Evolutionary conservation across 2,113 vertebrate genomes (phyloP).

Genomic region (Harpagus bidentatus): DNA sequence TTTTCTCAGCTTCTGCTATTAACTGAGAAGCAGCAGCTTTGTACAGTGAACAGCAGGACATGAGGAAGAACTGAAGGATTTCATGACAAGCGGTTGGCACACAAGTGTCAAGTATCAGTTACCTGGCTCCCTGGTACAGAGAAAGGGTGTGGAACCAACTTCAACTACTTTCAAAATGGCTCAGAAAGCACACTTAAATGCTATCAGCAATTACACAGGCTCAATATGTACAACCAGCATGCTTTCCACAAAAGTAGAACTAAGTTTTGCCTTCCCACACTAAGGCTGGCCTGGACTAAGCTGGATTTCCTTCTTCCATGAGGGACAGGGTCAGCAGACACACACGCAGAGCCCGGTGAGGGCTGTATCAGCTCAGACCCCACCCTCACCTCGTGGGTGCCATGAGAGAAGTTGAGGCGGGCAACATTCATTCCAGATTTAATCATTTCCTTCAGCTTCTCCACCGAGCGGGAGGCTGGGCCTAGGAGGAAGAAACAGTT

Average conservation of each 20-base stretch:
- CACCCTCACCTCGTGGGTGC: conserved; percentile 88
- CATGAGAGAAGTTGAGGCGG: conserved; percentile 97
- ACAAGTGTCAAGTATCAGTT: not conserved
- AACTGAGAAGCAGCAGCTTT: not conserved
- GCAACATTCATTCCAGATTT: conserved; percentile 98
- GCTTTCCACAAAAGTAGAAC: not conserved
- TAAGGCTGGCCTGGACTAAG: not conserved
- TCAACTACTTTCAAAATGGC: not conserved
- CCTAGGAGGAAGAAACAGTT: conserved; percentile 69
- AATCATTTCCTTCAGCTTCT: conserved; percentile 92
- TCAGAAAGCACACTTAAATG: not conserved
- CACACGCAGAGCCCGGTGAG: fast-evolving
- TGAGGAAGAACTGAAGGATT: not conserved
- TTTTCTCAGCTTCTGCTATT: fast-evolving
- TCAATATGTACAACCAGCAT: fast-evolving
- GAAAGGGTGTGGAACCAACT: not conserved
- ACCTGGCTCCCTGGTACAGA: not conserved
- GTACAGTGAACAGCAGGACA: fast-evolving
- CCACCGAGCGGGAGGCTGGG: conserved; percentile 89
- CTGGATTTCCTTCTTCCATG: not conserved
- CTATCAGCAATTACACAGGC: not conserved
- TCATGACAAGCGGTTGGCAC: not conserved
- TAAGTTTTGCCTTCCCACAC: not conserved
- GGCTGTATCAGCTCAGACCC: fast-evolving
- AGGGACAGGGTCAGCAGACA: not conserved